Evolutionary conservation across 2,888 invertebrate genomes (phyloP).

Genomic region (Keiferia lycopersicella): DNA sequence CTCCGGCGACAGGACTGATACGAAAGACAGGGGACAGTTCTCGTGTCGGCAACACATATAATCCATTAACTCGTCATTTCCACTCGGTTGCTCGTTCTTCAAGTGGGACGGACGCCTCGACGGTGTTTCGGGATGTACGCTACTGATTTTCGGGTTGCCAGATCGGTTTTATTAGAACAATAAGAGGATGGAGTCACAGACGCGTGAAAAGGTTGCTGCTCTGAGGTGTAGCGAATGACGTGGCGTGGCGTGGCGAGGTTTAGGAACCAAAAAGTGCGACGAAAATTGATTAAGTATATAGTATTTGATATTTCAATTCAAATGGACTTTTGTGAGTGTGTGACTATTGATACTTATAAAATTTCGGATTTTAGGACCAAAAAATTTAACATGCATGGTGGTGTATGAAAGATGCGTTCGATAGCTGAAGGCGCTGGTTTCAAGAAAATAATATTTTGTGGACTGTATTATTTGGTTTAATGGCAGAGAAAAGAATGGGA

Average conservation of each 20-base stretch:
- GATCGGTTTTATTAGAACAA: neutral
- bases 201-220: neutral
- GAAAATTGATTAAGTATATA: too few species aligned
- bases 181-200: neutral
- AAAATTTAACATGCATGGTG: too few species aligned
- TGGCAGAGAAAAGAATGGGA: too few species aligned
- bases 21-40: constrained; percentile 67
- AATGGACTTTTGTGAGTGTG: too few species aligned
- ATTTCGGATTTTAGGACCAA: too few species aligned
- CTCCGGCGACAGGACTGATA: constrained; percentile 70
- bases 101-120: constrained; percentile 75
- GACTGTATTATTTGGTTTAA: too few species aligned
- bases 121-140: constrained; percentile 71
- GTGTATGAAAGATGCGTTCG: too few species aligned
- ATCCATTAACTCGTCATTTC: constrained; percentile 82
- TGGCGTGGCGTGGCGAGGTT: neutral
- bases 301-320: too few species aligned
- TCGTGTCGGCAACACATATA: constrained; percentile 78
- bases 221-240: neutral
- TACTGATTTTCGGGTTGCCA: constrained; percentile 47
- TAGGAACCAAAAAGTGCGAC: too few species aligned
- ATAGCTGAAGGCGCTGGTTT: too few species aligned
- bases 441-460: too few species aligned
- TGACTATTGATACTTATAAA: too few species aligned
- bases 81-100: constrained; percentile 78